Evolutionary conservation across 1,140 invertebrate species (phyloP), one percentile per base, ranked within the genome.

Genomic region (Penaeus indicus): DNA sequence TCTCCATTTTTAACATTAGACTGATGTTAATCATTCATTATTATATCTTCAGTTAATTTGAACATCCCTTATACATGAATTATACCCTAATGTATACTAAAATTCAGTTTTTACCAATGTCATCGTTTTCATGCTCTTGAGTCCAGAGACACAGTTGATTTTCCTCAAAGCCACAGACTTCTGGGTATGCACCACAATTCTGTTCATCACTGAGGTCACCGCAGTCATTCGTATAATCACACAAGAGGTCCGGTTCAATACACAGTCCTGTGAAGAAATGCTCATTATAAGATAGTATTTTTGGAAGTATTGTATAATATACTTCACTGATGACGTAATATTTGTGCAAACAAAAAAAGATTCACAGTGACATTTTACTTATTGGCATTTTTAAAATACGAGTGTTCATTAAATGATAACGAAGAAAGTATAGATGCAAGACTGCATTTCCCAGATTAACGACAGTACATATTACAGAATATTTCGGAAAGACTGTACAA

Each of bases 181-280:
- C 42, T 1, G 64, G 25, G 69, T 79, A 88, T 11, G 2, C 32
- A 25, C 79, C 87, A 84, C 87, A 88, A 19, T 78, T 63, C 21
- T 64, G 18, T 62, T 88, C 87, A 83, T 88, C 87, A 84, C 27
- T 78, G 10, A 72, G 21, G 72, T 88, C 82, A 42, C 80, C 80
- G 60, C 87, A 88, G 81, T 88, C 87, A 22, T 88, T 88, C 32
- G 87, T 88, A 61, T 82, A 84, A 63, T 88, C 87, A 64, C 87
- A 88, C 13, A 88, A 8, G 42, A 88, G 78, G 4, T 84, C 81
- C 54, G 21, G 79, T 38, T 63, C 38, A 54, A 88, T 42, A 67
- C 87, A 88, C 38, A 88, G 18, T 11, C 62, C 87, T 88, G 69
- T 64, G 62, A n/a, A 63, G n/a, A 60, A 22, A 78, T 67, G 22